These are phyloP conservation scores for Coptodon rendalli DNA, from an alignment of 2,113 vertebrate species.

Conservation along the genomic window DNA sequence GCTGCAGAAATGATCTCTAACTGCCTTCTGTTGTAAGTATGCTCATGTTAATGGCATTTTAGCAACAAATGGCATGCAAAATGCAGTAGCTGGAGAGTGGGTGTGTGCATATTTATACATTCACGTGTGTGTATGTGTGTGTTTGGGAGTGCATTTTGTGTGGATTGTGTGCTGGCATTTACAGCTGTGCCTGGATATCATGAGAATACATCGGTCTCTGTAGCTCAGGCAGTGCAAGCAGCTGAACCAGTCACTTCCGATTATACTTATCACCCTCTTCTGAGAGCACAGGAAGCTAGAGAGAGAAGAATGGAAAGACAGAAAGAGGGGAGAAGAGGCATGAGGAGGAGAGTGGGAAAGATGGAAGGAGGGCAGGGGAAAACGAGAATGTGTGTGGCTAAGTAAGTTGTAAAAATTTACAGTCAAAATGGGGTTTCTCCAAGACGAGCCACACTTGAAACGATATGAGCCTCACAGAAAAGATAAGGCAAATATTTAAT, in stretches of 20 bases:
- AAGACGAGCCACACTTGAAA: constrained; percentile 14
- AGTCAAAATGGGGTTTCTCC: constrained; percentile 34
- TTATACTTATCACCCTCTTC: constrained; percentile 50
- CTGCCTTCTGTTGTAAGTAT: constrained; percentile 42
- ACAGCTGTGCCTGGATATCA: constrained; percentile 33
- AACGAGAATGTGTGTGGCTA: background rate
- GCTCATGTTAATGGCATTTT: constrained; percentile 49
- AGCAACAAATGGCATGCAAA: constrained; percentile 29
- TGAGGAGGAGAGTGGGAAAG: background rate
- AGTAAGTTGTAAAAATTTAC: constrained; percentile 43
- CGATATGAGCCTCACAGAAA: constrained; percentile 16
- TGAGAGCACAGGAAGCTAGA: constrained; percentile 18
- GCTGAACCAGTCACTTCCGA: constrained; percentile 58
- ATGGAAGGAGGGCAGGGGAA: background rate
- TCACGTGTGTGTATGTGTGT: background rate
- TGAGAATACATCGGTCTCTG: constrained; percentile 36
- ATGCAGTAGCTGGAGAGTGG: constrained; percentile 18
- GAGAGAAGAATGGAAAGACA: constrained; percentile 1
- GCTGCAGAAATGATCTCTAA: constrained; percentile 41
- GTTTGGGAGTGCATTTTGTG: background rate
- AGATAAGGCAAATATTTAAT: constrained; percentile 48
- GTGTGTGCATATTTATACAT: background rate
- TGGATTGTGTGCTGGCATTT: constrained; percentile 18
- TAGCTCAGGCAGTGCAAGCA: constrained; percentile 36
- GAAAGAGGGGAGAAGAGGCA: background rate